Conservation (phyloP, 2,888 invertebrate species). For the Agrochola circellaris region DNA sequence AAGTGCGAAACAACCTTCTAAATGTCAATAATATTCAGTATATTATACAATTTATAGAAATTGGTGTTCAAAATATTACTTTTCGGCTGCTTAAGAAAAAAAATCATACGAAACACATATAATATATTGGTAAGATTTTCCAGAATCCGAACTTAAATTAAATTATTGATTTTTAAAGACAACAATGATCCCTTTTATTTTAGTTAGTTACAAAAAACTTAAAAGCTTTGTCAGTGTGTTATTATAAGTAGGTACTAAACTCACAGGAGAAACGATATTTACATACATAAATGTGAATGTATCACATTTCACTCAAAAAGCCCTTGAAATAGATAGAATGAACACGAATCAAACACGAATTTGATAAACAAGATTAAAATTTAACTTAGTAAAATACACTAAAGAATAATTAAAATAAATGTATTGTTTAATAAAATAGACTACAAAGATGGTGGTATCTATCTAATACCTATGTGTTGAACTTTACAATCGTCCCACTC, state of each 20-base stretch:
- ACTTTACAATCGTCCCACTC: constrained; percentile 65
- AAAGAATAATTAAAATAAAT: background rate
- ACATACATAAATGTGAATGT: no score
- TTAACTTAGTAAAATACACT: background rate
- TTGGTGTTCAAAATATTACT: background rate
- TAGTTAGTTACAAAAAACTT: no score
- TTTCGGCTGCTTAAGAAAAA: background rate
- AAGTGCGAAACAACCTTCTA: constrained; percentile 24
- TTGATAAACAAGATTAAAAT: constrained; percentile 4
- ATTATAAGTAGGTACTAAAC: no score
- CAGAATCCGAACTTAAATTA: no score
- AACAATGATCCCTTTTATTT: no score
- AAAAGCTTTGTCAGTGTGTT: no score
- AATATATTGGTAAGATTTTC: no score
- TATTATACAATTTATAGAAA: background rate
- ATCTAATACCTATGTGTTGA: constrained; percentile 53
- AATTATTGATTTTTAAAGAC: no score
- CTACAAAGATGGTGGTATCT: constrained; percentile 45
- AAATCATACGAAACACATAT: background rate
- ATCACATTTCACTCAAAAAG: no score
- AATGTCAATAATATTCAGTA: constrained; percentile 29
- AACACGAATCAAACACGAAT: no score
- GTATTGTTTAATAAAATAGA: constrained; percentile 40
- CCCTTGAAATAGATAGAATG: no score
- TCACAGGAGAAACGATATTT: no score